A percentile compares a stretch with the other conserved stretches of the same genome.
Evolutionary conservation across 2,797 vertebrate species (phyloP).

Genomic region (Lepilemur septentrionalis): DNA sequence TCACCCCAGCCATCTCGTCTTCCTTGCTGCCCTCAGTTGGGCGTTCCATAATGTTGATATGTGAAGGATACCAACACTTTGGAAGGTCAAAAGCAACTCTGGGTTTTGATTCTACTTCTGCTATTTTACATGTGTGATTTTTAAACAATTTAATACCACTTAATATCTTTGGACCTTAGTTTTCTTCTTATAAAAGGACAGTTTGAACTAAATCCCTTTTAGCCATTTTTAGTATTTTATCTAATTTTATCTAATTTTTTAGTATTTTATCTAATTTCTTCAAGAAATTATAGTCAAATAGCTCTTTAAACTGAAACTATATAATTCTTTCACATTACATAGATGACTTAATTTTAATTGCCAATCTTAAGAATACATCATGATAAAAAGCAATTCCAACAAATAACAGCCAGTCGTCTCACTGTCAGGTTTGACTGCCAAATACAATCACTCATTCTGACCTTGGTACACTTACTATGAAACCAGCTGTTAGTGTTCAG

Average conservation of each 20-base stretch:
- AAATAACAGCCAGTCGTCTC: slow-evolving; percentile 7
- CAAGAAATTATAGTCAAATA: slow-evolving; percentile 1
- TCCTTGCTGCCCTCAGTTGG: neutral
- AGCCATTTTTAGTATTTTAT: neutral
- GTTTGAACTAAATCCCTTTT: neutral
- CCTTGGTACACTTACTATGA: neutral
- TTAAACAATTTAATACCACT: neutral
- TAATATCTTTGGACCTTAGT: neutral
- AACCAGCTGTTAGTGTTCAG: neutral
- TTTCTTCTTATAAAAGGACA: neutral
- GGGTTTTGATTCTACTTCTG: neutral
- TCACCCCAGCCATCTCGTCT: neutral
- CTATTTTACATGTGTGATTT: neutral
- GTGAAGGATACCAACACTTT: neutral
- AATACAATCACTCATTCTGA: neutral
- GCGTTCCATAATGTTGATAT: neutral
- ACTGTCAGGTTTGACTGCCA: neutral
- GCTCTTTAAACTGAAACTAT: slow-evolving; percentile 23
- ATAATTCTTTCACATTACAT: neutral
- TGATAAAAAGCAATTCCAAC: slow-evolving; percentile 25
- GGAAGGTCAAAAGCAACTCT: too few relatives aligned
- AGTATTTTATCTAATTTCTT: neutral
- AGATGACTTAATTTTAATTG: neutral
- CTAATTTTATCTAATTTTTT: too few relatives aligned
- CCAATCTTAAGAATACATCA: neutral